phyloP scores from a whole-genome alignment of 2,113 vertebrate genomes.

The Nematolebias whitei region DNA sequence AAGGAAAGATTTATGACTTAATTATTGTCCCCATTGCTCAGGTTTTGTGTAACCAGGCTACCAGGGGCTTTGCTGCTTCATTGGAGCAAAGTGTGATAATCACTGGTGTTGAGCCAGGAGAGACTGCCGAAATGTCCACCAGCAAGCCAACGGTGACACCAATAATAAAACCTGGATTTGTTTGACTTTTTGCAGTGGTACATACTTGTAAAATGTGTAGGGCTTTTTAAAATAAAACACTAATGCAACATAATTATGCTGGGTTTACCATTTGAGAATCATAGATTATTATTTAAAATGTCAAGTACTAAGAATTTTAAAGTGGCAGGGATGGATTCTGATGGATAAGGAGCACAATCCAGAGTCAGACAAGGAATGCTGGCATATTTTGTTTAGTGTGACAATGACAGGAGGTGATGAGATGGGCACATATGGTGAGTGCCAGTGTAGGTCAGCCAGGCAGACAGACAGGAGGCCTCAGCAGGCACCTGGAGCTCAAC shows the following conservation, averaged over 20 bases:
- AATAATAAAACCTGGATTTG: background rate
- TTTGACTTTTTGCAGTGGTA: background rate
- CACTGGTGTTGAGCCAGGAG: constrained; percentile 56
- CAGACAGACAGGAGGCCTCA: constrained; percentile 69
- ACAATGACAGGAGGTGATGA: constrained; percentile 77
- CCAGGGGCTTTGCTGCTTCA: constrained; percentile 51
- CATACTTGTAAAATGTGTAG: background rate
- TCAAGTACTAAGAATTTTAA: background rate
- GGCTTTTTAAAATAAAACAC: background rate
- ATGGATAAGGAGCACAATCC: constrained; percentile 30
- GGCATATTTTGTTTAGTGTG: constrained; percentile 41
- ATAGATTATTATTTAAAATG: background rate
- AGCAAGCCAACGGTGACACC: constrained; percentile 32
- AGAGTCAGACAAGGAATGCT: constrained; percentile 40
- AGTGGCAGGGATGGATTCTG: background rate
- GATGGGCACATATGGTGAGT: constrained; percentile 75
- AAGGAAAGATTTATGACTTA: constrained; percentile 81
- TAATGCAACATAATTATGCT: background rate
- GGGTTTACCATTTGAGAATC: background rate
- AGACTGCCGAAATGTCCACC: constrained; percentile 38
- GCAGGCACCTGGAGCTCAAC: constrained; percentile 66
- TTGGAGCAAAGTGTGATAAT: constrained; percentile 55
- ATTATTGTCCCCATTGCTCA: constrained; percentile 77
- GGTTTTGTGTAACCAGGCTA: constrained; percentile 57
- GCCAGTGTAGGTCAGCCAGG: constrained; percentile 72